Conservation (phyloP, 1,140 invertebrate species). For the Brachionus rubens region DNA sequence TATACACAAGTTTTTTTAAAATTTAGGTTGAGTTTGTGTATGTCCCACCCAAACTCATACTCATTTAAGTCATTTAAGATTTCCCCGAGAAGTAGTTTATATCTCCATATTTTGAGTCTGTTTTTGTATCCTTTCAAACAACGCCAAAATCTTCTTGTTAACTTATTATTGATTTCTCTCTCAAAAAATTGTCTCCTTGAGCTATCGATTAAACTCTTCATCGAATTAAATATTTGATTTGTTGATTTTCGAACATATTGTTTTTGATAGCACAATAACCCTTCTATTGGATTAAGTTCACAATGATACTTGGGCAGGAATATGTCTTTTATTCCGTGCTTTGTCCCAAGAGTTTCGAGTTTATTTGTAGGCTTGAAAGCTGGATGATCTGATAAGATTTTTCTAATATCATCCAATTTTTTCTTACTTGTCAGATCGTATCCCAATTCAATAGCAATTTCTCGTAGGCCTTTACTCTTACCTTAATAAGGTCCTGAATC, state of each 20-base stretch:
- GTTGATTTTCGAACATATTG: not conserved
- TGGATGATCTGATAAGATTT: not conserved
- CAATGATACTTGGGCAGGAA: not conserved
- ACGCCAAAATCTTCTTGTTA: constrained; percentile 11
- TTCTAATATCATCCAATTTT: not conserved
- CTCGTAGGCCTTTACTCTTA: too few species aligned
- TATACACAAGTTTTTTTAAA: too few species aligned
- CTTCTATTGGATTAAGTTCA: constrained; percentile 1
- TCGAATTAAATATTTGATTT: constrained; percentile 10
- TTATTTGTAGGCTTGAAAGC: not conserved
- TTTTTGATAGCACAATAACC: constrained; percentile 12
- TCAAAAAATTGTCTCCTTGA: not conserved
- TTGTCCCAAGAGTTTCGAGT: not conserved
- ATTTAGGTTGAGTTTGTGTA: too few species aligned
- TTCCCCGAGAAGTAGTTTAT: too few species aligned
- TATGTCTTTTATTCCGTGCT: not conserved
- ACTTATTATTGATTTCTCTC: not conserved
- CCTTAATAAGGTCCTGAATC: too few species aligned
- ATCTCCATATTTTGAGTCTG: too few species aligned
- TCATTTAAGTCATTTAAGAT: too few species aligned
- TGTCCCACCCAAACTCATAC: too few species aligned
- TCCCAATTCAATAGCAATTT: too few species aligned
- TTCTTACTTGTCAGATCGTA: too few species aligned
- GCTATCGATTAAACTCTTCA: not conserved
- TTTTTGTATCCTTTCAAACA: not conserved